Conservation (phyloP, 2,888 invertebrate species). For the Cataglyphis altisquamis region DNA sequence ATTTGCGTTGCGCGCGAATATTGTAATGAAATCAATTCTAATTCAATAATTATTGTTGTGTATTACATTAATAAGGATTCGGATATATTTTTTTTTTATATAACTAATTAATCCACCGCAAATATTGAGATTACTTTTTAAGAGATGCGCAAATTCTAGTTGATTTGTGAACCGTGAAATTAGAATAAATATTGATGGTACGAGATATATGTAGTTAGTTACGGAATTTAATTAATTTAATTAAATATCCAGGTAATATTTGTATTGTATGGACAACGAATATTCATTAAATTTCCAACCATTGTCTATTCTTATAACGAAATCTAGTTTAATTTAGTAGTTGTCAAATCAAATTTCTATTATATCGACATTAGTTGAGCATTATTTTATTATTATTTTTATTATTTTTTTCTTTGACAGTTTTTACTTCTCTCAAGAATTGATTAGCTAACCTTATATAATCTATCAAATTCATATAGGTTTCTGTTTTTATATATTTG, state of each 20-base stretch:
- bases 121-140: slow-evolving; percentile 8
- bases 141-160: slow-evolving; percentile 13
- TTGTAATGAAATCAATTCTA: background rate
- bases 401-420: background rate
- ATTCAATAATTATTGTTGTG: background rate
- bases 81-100: background rate
- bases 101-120: background rate
- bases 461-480: background rate
- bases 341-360: background rate
- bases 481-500: background rate
- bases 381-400: background rate
- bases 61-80: background rate
- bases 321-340: slow-evolving; percentile 18
- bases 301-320: background rate
- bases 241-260: slow-evolving; percentile 15
- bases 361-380: background rate
- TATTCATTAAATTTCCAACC: slow-evolving; percentile 18
- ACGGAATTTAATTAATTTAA: slow-evolving; percentile 42
- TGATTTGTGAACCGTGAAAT: slow-evolving; percentile 13
- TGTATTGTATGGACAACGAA: background rate
- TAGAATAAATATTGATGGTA: background rate
- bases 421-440: background rate
- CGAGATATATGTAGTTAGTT: background rate
- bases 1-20: background rate
- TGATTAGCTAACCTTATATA: background rate